Conservation (phyloP, 2,113 vertebrate species). For the Lepidothrix coronata region DNA sequence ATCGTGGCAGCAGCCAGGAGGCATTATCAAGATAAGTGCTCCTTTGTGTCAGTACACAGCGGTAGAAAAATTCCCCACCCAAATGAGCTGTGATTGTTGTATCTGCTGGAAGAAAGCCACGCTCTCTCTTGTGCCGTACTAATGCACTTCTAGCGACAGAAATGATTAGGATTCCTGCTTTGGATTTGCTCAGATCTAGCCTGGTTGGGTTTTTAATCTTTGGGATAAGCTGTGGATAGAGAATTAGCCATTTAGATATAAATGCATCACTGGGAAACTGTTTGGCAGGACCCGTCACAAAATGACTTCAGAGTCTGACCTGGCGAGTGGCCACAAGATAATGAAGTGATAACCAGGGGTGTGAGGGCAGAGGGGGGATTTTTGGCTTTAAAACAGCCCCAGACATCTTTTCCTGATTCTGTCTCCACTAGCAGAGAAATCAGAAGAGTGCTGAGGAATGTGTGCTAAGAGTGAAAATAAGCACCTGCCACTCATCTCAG, state of each 20-base stretch:
- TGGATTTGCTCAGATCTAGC: constrained; percentile 44
- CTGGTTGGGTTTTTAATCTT: constrained; percentile 39
- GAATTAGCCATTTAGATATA: constrained; percentile 17
- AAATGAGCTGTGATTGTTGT: constrained; percentile 30
- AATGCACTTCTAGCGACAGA: background rate
- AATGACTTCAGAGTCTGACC: constrained; percentile 17
- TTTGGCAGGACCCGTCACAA: background rate
- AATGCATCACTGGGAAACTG: background rate
- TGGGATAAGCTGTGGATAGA: constrained; percentile 31
- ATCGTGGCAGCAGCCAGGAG: constrained; percentile 27
- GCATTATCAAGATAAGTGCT: constrained; percentile 49
- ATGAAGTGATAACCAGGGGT: background rate
- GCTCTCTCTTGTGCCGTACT: background rate
- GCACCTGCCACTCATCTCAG: background rate
- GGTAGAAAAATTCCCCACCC: constrained; percentile 12
- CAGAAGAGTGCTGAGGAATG: background rate
- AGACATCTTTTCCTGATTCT: background rate
- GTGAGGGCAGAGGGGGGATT: background rate
- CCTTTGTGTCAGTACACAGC: constrained; percentile 59
- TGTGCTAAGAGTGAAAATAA: background rate
- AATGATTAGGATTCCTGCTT: constrained; percentile 41
- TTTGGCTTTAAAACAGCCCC: background rate
- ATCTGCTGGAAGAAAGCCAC: constrained; percentile 46
- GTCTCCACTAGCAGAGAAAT: background rate
- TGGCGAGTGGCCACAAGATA: background rate